These are phyloP conservation scores for Agapetus fuscipes DNA, from an alignment of 2,888 invertebrate species.

Conservation along the genomic window DNA sequence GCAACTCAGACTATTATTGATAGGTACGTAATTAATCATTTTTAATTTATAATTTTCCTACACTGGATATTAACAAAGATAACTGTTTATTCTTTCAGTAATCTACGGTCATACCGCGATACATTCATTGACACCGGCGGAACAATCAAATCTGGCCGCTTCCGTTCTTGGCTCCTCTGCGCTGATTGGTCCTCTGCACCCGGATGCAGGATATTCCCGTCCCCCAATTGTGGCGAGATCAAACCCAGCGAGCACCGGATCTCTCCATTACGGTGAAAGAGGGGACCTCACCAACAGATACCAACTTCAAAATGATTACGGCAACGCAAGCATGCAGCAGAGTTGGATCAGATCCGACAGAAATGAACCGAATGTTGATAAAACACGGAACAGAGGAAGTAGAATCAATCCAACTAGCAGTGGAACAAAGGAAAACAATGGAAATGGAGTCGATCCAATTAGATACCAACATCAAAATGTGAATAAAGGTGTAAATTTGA, in stretches of 20 bases:
- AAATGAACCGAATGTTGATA: slow-evolving; percentile 1
- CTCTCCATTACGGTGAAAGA: slow-evolving; percentile 14
- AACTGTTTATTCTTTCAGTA: slow-evolving; percentile 14
- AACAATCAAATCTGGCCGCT: slow-evolving; percentile 12
- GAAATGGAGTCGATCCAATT: no score
- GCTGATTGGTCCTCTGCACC: slow-evolving; percentile 10
- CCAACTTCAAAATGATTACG: slow-evolving; percentile 3
- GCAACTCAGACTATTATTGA: no score
- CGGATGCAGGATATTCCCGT: slow-evolving; percentile 20
- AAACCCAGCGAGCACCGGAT: slow-evolving; percentile 14
- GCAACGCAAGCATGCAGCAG: neutral
- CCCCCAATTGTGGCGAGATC: slow-evolving; percentile 16
- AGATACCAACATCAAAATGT: no score
- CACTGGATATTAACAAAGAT: no score
- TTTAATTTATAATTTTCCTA: no score
- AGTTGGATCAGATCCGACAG: neutral
- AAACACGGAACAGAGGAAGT: neutral
- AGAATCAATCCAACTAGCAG: no score
- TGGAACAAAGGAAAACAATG: no score
- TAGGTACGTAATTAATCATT: no score
- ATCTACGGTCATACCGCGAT: slow-evolving; percentile 3
- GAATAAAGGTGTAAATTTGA: no score
- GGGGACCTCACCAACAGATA: slow-evolving; percentile 11
- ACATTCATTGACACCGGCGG: slow-evolving; percentile 1
- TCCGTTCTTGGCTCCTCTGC: slow-evolving; percentile 11